A percentile compares a stretch with the other conserved stretches of the same genome.
These are phyloP conservation scores for Gavia stellata DNA, from an alignment of 2,113 vertebrate genomes.

Conservation along the genomic window DNA sequence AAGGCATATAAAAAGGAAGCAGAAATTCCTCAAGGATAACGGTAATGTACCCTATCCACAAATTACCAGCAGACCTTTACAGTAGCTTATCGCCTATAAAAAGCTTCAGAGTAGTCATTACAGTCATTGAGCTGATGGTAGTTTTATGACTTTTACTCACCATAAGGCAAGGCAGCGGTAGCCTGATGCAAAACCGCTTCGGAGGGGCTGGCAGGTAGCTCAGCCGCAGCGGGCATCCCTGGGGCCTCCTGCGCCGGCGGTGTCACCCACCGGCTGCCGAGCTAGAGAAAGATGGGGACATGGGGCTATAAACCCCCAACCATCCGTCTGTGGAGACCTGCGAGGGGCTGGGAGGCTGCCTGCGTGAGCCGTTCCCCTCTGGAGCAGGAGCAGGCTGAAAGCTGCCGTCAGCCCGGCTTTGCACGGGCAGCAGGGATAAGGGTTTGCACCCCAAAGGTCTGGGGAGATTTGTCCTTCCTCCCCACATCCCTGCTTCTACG, in stretches of 20 bases:
- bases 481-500: not conserved
- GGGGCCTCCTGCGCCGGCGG: not conserved
- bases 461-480: not conserved
- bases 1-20: conserved; percentile 37
- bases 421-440: not conserved
- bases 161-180: not conserved
- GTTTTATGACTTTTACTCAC: conserved; percentile 35
- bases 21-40: conserved; percentile 60
- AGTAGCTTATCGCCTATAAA: conserved; percentile 60
- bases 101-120: conserved; percentile 59
- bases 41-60: conserved; percentile 54
- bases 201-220: not conserved
- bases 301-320: not conserved
- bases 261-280: not conserved
- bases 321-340: too few species aligned
- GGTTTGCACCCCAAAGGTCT: not conserved
- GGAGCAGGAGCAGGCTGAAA: not conserved
- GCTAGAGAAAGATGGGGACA: not conserved
- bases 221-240: not conserved
- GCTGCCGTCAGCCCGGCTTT: rapidly evolving
- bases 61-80: conserved; percentile 67
- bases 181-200: not conserved
- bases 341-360: rapidly evolving
- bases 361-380: not conserved
- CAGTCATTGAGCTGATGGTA: conserved; percentile 38